Evolutionary conservation across 2,888 invertebrate species (phyloP).

Genomic region (Creontiades dilutus): DNA sequence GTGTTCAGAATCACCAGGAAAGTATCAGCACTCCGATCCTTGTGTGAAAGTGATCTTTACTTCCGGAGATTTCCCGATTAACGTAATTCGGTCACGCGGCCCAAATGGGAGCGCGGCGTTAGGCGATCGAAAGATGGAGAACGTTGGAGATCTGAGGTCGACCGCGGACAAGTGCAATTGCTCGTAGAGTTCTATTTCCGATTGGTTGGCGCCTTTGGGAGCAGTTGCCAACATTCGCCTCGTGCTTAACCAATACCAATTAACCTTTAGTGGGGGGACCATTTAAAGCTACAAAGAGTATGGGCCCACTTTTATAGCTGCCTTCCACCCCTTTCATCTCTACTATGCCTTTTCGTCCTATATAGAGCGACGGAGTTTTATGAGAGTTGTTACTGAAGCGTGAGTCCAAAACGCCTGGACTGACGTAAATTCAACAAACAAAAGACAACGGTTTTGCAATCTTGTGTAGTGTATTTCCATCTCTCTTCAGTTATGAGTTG

Average conservation of each 20-base stretch:
- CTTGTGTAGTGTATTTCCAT: too few relatives aligned
- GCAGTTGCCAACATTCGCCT: conserved; percentile 61
- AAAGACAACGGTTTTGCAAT: too few relatives aligned
- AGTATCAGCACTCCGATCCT: too few relatives aligned
- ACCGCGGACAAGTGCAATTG: conserved; percentile 38
- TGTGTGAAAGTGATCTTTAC: background rate
- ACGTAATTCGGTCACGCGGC: background rate
- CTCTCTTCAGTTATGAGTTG: too few relatives aligned
- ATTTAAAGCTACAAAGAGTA: conserved; percentile 53
- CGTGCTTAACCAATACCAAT: conserved; percentile 67
- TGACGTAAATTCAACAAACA: too few relatives aligned
- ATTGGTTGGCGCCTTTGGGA: conserved; percentile 62
- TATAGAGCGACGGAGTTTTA: too few relatives aligned
- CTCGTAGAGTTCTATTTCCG: conserved; percentile 55
- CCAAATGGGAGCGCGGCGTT: background rate
- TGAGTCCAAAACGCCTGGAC: too few relatives aligned
- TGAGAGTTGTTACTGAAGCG: too few relatives aligned
- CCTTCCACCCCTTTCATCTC: conserved; percentile 37
- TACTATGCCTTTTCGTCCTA: background rate
- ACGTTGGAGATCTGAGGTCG: conserved; percentile 28
- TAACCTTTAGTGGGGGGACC: conserved; percentile 60
- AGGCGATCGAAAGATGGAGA: background rate
- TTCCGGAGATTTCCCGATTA: background rate
- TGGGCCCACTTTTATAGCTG: conserved; percentile 34
- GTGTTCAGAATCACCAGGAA: too few relatives aligned